Percentiles rank a stretch among this genome's conserved stretches.
These are phyloP conservation scores for Myrmophylax atrothorax DNA, from an alignment of 2,113 vertebrate genomes.

Conservation along the genomic window DNA sequence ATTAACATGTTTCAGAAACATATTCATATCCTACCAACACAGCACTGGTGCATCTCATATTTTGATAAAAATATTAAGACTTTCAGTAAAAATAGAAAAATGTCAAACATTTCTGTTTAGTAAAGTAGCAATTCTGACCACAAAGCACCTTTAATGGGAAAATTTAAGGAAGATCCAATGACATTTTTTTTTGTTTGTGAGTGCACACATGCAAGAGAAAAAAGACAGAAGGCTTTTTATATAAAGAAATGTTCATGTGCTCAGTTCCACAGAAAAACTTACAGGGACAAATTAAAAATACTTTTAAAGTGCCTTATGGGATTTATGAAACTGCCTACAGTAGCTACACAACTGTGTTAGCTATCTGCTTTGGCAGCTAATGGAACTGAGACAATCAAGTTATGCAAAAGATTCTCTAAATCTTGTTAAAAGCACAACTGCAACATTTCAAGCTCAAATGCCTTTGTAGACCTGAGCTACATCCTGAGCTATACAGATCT, in stretches of 20 bases:
- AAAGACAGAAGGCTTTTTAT: not conserved
- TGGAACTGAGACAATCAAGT: not conserved
- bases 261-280: not conserved
- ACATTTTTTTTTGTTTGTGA: not conserved
- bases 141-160: not conserved
- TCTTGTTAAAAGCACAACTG: not conserved
- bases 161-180: not conserved
- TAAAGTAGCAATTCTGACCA: not conserved
- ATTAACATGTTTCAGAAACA: not conserved
- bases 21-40: not conserved
- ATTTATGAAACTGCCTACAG: not conserved
- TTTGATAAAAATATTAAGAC: not conserved
- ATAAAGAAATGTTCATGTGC: not conserved
- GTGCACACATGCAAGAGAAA: not conserved
- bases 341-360: not conserved
- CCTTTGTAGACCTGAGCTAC: not conserved
- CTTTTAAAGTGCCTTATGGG: not conserved
- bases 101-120: not conserved
- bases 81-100: not conserved
- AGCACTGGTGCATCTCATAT: not conserved
- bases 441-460: not conserved
- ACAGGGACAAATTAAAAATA: not conserved
- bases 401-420: not conserved
- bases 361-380: not conserved
- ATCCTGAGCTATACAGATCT: not conserved